Percentiles rank a stretch among this genome's conserved stretches.
Evolutionary conservation across 2,888 invertebrate genomes (phyloP).

Genomic region (Lithophane ornitopus): DNA sequence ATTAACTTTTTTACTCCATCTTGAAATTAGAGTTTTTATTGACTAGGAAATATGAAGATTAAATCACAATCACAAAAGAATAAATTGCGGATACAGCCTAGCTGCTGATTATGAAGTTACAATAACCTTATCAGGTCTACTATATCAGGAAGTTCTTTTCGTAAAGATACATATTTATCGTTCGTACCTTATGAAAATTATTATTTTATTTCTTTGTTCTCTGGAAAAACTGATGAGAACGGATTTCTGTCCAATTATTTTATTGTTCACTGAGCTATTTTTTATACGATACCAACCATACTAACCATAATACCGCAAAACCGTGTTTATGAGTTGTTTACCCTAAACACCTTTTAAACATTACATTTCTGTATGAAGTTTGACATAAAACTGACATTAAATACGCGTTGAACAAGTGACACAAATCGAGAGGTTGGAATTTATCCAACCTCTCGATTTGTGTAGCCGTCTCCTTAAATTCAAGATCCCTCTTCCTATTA

Average conservation of each 20-base stretch:
- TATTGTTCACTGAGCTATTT: slow-evolving; percentile 10
- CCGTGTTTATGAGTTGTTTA: too few species aligned
- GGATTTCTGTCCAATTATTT: slow-evolving; percentile 33
- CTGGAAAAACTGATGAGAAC: slow-evolving; percentile 5
- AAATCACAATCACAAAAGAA: background rate
- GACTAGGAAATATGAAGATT: slow-evolving; percentile 13
- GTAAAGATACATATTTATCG: slow-evolving; percentile 17
- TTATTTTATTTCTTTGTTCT: slow-evolving; percentile 26
- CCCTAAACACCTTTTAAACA: too few species aligned
- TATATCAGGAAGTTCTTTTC: slow-evolving; percentile 4
- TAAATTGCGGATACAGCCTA: background rate
- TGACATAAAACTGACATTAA: too few species aligned
- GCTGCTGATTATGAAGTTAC: slow-evolving; percentile 9
- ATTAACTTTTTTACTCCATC: slow-evolving; percentile 11
- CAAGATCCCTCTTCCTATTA: too few species aligned
- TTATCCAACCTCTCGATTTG: too few species aligned
- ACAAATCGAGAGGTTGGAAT: too few species aligned
- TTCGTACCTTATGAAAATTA: background rate
- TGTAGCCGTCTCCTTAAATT: too few species aligned
- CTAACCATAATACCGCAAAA: too few species aligned
- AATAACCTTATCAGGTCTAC: slow-evolving; percentile 16
- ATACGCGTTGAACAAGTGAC: too few species aligned
- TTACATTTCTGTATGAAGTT: too few species aligned
- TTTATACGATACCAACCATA: background rate
- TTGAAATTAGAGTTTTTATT: background rate